Evolutionary conservation across 1,140 invertebrate genomes (phyloP).

Genomic region (Hesperophylax magnus): DNA sequence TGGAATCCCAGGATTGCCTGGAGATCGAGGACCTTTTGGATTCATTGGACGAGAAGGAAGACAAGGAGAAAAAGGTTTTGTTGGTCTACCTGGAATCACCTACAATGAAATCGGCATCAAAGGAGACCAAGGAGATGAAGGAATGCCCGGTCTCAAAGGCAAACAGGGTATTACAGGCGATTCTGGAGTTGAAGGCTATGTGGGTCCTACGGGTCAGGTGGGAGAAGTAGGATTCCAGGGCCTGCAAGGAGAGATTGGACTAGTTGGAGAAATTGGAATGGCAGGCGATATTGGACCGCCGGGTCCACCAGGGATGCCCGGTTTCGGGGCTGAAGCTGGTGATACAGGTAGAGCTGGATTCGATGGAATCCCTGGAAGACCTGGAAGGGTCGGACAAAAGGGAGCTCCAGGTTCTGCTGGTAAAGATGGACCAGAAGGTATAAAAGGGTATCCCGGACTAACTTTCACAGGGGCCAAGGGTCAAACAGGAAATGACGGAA

Average conservation of each 20-base stretch:
- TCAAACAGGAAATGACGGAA: constrained; percentile 67
- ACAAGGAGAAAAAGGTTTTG: constrained; percentile 74
- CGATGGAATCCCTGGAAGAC: constrained; percentile 68
- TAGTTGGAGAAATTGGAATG: constrained; percentile 61
- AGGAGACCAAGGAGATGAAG: constrained; percentile 63
- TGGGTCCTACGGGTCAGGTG: constrained; percentile 68
- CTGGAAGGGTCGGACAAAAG: constrained; percentile 66
- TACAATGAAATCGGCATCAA: constrained; percentile 71
- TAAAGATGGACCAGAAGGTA: constrained; percentile 67
- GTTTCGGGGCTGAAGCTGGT: constrained; percentile 71
- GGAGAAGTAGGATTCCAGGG: constrained; percentile 71
- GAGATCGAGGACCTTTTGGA: constrained; percentile 65
- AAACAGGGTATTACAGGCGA: constrained; percentile 60
- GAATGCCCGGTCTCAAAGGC: constrained; percentile 65
- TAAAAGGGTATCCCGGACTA: constrained; percentile 67
- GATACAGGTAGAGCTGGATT: constrained; percentile 71
- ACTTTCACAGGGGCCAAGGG: constrained; percentile 72
- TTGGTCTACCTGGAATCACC: constrained; percentile 75
- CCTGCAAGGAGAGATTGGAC: constrained; percentile 65
- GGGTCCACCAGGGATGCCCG: constrained; percentile 74
- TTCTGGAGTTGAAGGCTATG: constrained; percentile 64
- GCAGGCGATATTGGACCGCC: constrained; percentile 74
- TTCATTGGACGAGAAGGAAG: constrained; percentile 65
- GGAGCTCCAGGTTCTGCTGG: constrained; percentile 69
- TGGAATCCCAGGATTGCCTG: constrained; percentile 68